These are phyloP conservation scores for Lasius platythorax DNA, from an alignment of 2,888 invertebrate species.

Conservation along the genomic window DNA sequence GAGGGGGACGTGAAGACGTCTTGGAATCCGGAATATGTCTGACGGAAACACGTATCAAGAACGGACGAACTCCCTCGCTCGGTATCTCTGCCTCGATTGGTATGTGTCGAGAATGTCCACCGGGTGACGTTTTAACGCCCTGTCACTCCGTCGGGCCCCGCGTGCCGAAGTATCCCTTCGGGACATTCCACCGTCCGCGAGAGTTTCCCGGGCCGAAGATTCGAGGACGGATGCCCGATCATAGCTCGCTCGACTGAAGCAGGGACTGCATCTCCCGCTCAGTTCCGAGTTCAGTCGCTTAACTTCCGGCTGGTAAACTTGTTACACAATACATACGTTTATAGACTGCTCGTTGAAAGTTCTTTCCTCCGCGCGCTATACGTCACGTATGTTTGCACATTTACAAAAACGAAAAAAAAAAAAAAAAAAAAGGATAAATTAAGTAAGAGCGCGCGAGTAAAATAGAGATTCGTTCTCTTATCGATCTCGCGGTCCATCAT, in stretches of 20 bases:
- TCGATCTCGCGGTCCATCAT: not conserved
- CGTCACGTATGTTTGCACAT: not conserved
- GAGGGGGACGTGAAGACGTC: conserved; percentile 62
- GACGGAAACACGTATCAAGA: conserved; percentile 67
- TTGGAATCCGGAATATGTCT: conserved; percentile 81
- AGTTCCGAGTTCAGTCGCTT: not conserved
- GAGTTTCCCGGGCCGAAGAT: conserved; percentile 50
- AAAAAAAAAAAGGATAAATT: no score
- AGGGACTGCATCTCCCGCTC: not conserved
- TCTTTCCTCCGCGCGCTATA: not conserved
- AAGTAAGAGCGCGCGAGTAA: not conserved
- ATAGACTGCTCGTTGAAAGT: not conserved
- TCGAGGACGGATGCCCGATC: conserved; percentile 41
- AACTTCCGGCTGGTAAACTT: conserved; percentile 15
- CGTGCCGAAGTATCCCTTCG: conserved; percentile 74
- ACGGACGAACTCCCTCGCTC: conserved; percentile 62
- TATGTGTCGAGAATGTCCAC: conserved; percentile 84
- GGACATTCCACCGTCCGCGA: conserved; percentile 65
- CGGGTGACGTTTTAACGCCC: conserved; percentile 83
- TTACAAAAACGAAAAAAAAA: not conserved
- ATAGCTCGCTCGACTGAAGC: conserved; percentile 34
- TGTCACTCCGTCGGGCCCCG: conserved; percentile 78
- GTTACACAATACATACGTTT: not conserved
- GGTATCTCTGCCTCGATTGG: conserved; percentile 82
- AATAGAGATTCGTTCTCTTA: not conserved